A percentile compares a stretch with the other conserved stretches of the same genome.
phyloP scores from a whole-genome alignment of 2,797 vertebrate species.

The Microctenopoma lineatum region DNA sequence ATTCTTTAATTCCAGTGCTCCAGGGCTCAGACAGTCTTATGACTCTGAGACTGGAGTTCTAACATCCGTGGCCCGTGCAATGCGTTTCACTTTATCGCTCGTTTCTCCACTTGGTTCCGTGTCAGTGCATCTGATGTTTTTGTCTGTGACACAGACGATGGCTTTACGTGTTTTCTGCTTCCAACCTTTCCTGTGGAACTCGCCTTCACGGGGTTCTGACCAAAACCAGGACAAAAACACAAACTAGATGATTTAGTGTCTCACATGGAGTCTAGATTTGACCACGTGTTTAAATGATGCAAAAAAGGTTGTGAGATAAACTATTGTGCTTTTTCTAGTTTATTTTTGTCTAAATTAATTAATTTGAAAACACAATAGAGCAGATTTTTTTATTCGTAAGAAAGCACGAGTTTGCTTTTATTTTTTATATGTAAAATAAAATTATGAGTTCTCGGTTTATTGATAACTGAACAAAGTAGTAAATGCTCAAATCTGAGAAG shows the following conservation, averaged over 20 bases:
- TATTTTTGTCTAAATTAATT: neutral
- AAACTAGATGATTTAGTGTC: conserved; percentile 3
- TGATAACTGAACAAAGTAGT: no score
- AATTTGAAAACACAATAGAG: neutral
- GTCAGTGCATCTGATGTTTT: conserved; percentile 25
- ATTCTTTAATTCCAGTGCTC: conserved; percentile 23
- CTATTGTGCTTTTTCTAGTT: no score
- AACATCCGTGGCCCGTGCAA: conserved; percentile 29
- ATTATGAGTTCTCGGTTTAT: no score
- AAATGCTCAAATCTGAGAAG: no score
- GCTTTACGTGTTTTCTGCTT: conserved; percentile 38
- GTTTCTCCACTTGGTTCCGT: conserved; percentile 26
- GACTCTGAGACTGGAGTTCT: neutral
- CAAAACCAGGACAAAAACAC: conserved; percentile 43
- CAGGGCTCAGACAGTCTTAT: neutral
- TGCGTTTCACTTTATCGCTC: conserved; percentile 21
- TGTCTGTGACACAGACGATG: conserved; percentile 1
- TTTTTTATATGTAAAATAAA: no score
- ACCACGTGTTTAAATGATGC: neutral
- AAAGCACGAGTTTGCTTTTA: no score
- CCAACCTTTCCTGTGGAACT: neutral
- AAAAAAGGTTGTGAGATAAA: no score
- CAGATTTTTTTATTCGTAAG: no score
- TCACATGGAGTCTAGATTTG: conserved; percentile 28
- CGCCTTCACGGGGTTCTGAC: conserved; percentile 35